Conservation (phyloP, 1,140 invertebrate genomes). For the Eumaeus atala region DNA sequence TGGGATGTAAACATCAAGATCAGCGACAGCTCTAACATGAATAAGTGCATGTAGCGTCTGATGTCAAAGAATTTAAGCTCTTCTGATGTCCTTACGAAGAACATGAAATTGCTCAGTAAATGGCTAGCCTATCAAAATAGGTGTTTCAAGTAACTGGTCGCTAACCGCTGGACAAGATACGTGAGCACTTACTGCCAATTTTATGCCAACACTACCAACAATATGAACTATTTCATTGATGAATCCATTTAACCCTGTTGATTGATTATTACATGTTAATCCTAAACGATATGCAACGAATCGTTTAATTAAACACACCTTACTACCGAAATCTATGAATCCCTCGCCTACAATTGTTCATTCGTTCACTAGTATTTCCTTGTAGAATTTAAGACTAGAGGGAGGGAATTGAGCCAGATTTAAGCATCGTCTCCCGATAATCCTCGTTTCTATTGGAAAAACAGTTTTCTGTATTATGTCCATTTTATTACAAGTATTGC, state of each 20-base stretch:
- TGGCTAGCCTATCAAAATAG: conserved; percentile 24
- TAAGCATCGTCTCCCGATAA: neutral
- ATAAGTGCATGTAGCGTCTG: conserved; percentile 3
- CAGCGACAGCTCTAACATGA: neutral
- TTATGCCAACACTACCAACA: conserved; percentile 15
- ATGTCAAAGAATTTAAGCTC: conserved; percentile 18
- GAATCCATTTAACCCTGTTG: conserved; percentile 21
- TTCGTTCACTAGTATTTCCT: conserved; percentile 18
- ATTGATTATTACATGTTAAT: neutral
- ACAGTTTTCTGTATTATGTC: conserved; percentile 19
- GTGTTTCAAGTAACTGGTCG: conserved; percentile 19
- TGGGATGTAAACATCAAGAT: neutral
- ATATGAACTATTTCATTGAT: conserved; percentile 23
- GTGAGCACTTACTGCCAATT: conserved; percentile 17
- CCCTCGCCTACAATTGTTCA: conserved; percentile 2
- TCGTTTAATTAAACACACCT: conserved; percentile 17
- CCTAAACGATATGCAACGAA: conserved; percentile 10
- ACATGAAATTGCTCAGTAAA: conserved; percentile 27
- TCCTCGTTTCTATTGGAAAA: neutral
- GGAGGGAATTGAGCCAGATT: conserved; percentile 18
- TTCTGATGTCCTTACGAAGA: conserved; percentile 15
- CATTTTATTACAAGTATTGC: conserved; percentile 18
- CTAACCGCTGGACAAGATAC: conserved; percentile 20
- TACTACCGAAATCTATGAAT: conserved; percentile 28
- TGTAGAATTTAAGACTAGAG: conserved; percentile 20